These are phyloP conservation scores for Penaeus indicus DNA, from an alignment of 1,140 invertebrate species.

Conservation along the genomic window DNA sequence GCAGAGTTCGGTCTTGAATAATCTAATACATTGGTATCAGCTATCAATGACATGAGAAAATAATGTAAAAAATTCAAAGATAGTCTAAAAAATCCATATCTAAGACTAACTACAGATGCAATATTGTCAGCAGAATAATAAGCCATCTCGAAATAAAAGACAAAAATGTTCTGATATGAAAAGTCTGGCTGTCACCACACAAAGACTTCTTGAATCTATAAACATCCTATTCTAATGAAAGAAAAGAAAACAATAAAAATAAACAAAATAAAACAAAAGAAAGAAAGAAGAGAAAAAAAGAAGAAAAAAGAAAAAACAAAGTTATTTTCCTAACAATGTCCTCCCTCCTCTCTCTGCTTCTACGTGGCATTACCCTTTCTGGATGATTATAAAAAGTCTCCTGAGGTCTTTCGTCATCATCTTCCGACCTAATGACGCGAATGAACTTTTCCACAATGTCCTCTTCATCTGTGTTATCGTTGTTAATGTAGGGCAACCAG, in stretches of 20 bases:
- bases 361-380: slow-evolving; percentile 58
- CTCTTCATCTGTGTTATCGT: slow-evolving; percentile 70
- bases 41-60: neutral
- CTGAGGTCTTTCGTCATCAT: slow-evolving; percentile 59
- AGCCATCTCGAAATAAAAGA: too few relatives aligned
- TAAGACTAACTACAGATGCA: too few relatives aligned
- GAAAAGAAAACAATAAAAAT: neutral
- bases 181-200: too few relatives aligned
- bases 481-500: slow-evolving; percentile 69
- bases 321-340: neutral
- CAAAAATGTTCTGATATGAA: too few relatives aligned
- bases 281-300: neutral
- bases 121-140: too few relatives aligned
- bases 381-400: slow-evolving; percentile 66
- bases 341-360: neutral
- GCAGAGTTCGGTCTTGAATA: slow-evolving; percentile 8
- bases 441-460: slow-evolving; percentile 80
- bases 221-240: neutral
- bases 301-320: neutral
- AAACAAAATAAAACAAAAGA: neutral
- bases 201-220: neutral
- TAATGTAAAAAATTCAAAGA: neutral
- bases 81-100: neutral
- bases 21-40: neutral
- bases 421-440: slow-evolving; percentile 72